Conservation (phyloP, 2,113 vertebrate species). For the Leptosomus discolor region DNA sequence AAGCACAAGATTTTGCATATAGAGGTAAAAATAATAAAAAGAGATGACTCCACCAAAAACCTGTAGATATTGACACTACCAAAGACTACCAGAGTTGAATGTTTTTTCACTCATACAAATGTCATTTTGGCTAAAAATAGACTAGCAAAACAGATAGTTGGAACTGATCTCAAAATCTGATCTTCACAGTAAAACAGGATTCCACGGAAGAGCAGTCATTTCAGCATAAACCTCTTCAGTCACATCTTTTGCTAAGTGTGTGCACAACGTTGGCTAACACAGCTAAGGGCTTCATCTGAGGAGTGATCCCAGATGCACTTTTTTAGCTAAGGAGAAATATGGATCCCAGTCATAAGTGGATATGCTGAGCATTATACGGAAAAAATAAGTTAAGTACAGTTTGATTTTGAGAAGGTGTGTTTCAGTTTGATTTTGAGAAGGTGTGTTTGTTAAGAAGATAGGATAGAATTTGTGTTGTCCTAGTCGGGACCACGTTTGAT, state of each 20-base stretch:
- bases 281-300: not conserved
- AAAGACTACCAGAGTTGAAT: not conserved
- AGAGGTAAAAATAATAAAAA: not conserved
- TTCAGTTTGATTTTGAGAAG: not conserved
- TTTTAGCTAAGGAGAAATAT: not conserved
- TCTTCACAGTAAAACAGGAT: not conserved
- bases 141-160: not conserved
- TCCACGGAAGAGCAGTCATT: not conserved
- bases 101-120: not conserved
- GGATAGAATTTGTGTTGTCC: not conserved
- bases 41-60: rapidly evolving
- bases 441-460: not conserved
- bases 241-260: not conserved
- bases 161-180: not conserved
- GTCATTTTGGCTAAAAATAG: not conserved
- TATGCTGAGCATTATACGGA: not conserved
- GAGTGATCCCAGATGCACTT: not conserved
- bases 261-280: not conserved
- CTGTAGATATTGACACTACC: not conserved
- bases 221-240: not conserved
- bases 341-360: not conserved
- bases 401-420: not conserved
- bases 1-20: not conserved
- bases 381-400: not conserved
- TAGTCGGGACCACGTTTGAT: not conserved